These are phyloP conservation scores for Erpobdella octoculata DNA, from an alignment of 2,888 invertebrate species.

Conservation along the genomic window DNA sequence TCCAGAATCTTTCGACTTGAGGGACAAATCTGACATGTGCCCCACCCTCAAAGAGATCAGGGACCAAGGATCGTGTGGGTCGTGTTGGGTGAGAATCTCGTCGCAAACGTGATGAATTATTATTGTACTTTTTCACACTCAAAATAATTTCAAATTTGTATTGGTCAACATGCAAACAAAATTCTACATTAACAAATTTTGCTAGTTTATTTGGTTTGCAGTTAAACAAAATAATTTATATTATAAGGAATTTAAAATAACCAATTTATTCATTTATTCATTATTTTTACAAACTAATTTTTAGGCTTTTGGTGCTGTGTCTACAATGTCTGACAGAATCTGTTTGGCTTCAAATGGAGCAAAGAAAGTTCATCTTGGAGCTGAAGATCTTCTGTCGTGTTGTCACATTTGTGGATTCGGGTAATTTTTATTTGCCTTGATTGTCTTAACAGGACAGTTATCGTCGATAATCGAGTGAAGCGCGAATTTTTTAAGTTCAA, in stretches of 20 bases:
- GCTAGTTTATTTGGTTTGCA: too few relatives aligned
- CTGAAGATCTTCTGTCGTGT: slow-evolving; percentile 76
- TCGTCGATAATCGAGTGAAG: background rate
- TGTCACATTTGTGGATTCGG: slow-evolving; percentile 66
- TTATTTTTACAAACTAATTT: background rate
- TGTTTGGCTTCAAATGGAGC: slow-evolving; percentile 72
- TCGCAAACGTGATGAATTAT: background rate
- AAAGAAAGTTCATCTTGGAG: slow-evolving; percentile 65
- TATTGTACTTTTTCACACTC: too few relatives aligned
- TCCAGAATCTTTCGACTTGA: slow-evolving; percentile 73
- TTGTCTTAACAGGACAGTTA: too few relatives aligned
- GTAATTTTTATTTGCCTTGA: too few relatives aligned
- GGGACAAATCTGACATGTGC: slow-evolving; percentile 74
- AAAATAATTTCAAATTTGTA: too few relatives aligned
- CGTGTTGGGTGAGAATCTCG: slow-evolving; percentile 66
- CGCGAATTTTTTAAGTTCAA: background rate
- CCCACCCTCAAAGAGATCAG: slow-evolving; percentile 62
- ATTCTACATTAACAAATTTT: too few relatives aligned
- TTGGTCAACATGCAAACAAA: too few relatives aligned
- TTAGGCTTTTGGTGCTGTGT: slow-evolving; percentile 77
- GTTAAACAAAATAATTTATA: too few relatives aligned
- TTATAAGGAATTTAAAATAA: too few relatives aligned
- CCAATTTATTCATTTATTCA: too few relatives aligned
- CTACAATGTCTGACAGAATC: slow-evolving; percentile 79
- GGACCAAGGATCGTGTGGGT: slow-evolving; percentile 67